These are phyloP conservation scores for Dipodomys ordii DNA, from an alignment of 2,113 vertebrate genomes.

Conservation along the genomic window DNA sequence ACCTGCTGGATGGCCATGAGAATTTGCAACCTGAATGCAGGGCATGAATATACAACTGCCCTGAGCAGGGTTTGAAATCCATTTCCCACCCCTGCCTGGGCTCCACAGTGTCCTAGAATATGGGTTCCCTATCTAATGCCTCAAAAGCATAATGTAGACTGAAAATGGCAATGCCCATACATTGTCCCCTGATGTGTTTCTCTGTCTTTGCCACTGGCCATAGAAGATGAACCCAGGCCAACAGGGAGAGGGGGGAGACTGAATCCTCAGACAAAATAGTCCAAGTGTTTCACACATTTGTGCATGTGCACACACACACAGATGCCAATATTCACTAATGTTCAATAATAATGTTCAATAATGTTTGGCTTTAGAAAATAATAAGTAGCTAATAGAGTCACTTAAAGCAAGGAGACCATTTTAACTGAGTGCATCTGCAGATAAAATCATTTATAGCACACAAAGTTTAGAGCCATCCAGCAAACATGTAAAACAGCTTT, in stretches of 20 bases:
- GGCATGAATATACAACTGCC: not conserved
- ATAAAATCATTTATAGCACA: not conserved
- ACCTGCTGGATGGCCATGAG: accelerated
- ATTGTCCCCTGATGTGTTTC: not conserved
- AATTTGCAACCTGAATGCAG: not conserved
- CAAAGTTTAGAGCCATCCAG: not conserved
- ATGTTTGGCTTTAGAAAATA: not conserved
- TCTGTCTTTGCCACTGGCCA: not conserved
- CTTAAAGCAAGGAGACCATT: not conserved
- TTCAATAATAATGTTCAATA: no score
- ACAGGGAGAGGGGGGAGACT: not conserved
- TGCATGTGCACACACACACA: not conserved
- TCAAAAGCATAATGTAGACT: not conserved
- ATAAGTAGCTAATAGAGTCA: accelerated
- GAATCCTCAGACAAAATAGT: not conserved
- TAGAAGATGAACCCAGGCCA: not conserved
- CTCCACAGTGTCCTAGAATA: no score
- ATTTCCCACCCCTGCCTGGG: not conserved
- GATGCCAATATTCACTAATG: no score
- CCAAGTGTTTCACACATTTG: not conserved
- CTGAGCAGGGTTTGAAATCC: not conserved
- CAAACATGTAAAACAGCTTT: not conserved
- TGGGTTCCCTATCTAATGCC: not conserved
- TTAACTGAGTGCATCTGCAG: not conserved
- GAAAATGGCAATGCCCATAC: not conserved